These are phyloP conservation scores for Selene dorsalis DNA, from an alignment of 2,797 vertebrate species.

Conservation along the genomic window DNA sequence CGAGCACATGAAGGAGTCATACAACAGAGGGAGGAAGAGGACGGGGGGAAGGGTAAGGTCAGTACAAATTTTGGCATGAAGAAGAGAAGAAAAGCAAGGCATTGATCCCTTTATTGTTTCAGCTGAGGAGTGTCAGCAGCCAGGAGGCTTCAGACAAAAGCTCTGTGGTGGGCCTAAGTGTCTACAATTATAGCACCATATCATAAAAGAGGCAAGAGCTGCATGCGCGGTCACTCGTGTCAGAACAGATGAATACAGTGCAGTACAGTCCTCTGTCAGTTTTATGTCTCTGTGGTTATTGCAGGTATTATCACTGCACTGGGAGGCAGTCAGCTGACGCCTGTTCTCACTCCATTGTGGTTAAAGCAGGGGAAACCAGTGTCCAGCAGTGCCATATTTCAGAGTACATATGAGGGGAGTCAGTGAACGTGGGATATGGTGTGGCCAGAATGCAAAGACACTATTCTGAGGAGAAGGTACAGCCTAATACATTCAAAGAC, in stretches of 20 bases:
- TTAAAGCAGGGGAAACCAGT: conserved; percentile 36
- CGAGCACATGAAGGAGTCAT: conserved; percentile 61
- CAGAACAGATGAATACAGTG: conserved; percentile 63
- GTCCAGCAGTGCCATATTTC: conserved; percentile 36
- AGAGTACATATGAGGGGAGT: conserved; percentile 46
- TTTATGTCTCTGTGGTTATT: conserved; percentile 65
- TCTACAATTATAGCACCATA: conserved; percentile 68
- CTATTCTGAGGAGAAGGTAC: conserved; percentile 41
- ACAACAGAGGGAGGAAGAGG: conserved; percentile 42
- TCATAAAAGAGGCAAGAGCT: conserved; percentile 60
- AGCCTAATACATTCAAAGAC: conserved; percentile 10
- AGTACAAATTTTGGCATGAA: conserved; percentile 62
- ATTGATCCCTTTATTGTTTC: conserved; percentile 79
- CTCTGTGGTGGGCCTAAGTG: conserved; percentile 68
- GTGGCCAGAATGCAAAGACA: conserved; percentile 36
- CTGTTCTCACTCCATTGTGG: conserved; percentile 58
- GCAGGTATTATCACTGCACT: conserved; percentile 63
- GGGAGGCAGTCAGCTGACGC: conserved; percentile 55
- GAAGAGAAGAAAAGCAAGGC: conserved; percentile 56
- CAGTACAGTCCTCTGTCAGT: conserved; percentile 58
- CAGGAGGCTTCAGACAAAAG: conserved; percentile 64
- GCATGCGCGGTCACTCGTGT: conserved; percentile 65
- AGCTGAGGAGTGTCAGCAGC: conserved; percentile 71
- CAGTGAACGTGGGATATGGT: conserved; percentile 18
- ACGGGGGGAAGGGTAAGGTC: conserved; percentile 42